Base-by-base conservation (phyloP, 2,888 invertebrate species). In the Drosophila stalkeri region DNA sequence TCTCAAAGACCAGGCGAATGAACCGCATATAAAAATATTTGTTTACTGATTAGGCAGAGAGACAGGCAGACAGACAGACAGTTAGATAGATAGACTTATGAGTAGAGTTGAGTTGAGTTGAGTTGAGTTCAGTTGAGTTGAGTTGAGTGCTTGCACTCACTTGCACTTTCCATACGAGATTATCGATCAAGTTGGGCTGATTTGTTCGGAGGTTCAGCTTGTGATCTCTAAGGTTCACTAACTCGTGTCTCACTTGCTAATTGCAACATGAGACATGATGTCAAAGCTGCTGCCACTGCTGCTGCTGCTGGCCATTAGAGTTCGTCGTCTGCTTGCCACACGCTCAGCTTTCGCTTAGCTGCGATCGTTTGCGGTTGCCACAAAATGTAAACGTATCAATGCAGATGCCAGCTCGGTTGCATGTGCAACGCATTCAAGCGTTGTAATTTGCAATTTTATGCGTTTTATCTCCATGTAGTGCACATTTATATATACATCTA, bases 371-470 rank as follows among this genome's bases (percentile, higher is more conserved):
- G 82, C 66, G 83, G 84, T 84, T 66, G 74, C 70, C 64, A 54
- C 70, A 89, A 86, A 84, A 84, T 81, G 89, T 81, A 86, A 86
- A 78, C 87, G 84, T 89, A 78, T 78, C 89, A 81, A 72, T 80
- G 82, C 83, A 56, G 77, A 52, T 75, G 80, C 73, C 66, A 72
- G 60, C 77, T 80, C 67, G 61, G 67, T 67, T 64, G 61, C 67
- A 81, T 77, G 79, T 79, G 69, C 77, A 67, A 84, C 51, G 85
- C 86, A 87, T 70, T 82, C 72, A 63, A 66, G 79, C 82, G 74
- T 72, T 63, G 75, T 81, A 85, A 89, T 87, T 80, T 80, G 87
- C 87, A 75, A 79, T 89, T 85, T 87, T 85, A 86, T 86, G 87
- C 82, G 79, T 89, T 87, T 79, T 87, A 80, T 82, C 80, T 89